These are phyloP conservation scores for Tenodera sinensis DNA, from an alignment of 2,888 invertebrate genomes.

Conservation along the genomic window DNA sequence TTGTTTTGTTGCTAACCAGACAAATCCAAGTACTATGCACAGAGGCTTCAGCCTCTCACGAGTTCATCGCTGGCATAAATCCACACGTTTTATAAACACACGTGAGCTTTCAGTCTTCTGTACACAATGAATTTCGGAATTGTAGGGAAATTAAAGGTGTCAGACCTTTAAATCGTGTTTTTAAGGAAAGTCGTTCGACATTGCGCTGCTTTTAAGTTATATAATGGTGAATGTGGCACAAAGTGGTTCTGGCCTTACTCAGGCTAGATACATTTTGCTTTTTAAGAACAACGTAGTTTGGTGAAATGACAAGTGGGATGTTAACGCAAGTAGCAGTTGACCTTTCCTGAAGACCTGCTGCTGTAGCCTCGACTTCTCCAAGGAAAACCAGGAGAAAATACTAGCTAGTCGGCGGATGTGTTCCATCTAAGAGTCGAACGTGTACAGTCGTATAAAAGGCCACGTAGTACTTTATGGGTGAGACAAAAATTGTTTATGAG, in stretches of 20 bases:
- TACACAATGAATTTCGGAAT: too few species aligned
- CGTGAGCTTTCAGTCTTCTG: too few species aligned
- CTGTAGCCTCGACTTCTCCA: background rate
- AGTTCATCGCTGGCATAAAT: too few species aligned
- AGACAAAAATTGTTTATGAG: too few species aligned
- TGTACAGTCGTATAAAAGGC: background rate
- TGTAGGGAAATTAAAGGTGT: too few species aligned
- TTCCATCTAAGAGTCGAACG: background rate
- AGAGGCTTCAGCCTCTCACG: too few species aligned
- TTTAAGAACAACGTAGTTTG: background rate
- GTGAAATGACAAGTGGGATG: background rate
- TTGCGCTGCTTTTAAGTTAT: too few species aligned
- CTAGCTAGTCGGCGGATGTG: background rate
- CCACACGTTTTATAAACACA: too few species aligned
- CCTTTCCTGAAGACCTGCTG: background rate
- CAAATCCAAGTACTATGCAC: too few species aligned
- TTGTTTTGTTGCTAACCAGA: too few species aligned
- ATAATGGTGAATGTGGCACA: background rate
- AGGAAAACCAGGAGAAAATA: background rate
- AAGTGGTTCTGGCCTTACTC: background rate
- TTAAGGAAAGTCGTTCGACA: too few species aligned
- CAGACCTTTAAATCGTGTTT: too few species aligned
- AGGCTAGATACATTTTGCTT: background rate
- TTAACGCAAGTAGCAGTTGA: background rate
- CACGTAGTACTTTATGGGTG: background rate